phyloP scores from a whole-genome alignment of 2,113 vertebrate species.

The Apodemus sylvaticus region DNA sequence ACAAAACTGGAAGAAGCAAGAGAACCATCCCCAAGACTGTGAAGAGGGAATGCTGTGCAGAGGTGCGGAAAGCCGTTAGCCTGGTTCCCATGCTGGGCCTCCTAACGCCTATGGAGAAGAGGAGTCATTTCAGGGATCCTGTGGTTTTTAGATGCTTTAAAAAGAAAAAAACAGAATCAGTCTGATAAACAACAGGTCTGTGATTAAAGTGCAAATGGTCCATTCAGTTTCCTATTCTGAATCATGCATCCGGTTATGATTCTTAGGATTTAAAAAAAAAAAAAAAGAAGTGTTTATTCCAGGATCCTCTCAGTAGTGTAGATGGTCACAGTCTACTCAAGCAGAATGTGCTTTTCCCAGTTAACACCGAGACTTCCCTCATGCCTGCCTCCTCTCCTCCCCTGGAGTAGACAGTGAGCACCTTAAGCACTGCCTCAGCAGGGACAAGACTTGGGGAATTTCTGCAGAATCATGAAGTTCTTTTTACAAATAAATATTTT shows the following conservation, averaged over 20 bases:
- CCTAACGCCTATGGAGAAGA: constrained; percentile 42
- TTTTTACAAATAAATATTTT: constrained; percentile 78
- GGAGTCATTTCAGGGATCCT: neutral
- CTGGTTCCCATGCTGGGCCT: neutral
- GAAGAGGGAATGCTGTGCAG: neutral
- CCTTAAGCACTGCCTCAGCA: neutral
- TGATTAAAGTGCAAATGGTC: constrained; percentile 66
- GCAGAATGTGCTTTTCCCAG: neutral
- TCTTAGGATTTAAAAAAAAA: constrained; percentile 46
- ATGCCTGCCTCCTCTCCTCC: neutral
- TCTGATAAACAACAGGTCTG: constrained; percentile 14
- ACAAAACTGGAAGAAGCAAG: constrained; percentile 94
- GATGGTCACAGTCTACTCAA: neutral
- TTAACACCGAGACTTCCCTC: constrained; percentile 14
- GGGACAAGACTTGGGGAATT: constrained; percentile 31
- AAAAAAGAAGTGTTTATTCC: constrained; percentile 55
- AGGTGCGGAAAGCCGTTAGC: constrained; percentile 14
- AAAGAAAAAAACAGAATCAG: neutral
- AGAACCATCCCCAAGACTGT: constrained; percentile 89
- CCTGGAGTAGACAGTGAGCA: neutral
- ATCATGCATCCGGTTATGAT: constrained; percentile 64
- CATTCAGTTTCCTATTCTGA: constrained; percentile 56
- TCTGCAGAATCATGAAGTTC: constrained; percentile 64
- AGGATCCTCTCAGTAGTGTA: constrained; percentile 22
- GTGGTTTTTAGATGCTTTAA: neutral